These are phyloP conservation scores for Calypte anna DNA, from an alignment of 2,113 vertebrate species.

Conservation along the genomic window DNA sequence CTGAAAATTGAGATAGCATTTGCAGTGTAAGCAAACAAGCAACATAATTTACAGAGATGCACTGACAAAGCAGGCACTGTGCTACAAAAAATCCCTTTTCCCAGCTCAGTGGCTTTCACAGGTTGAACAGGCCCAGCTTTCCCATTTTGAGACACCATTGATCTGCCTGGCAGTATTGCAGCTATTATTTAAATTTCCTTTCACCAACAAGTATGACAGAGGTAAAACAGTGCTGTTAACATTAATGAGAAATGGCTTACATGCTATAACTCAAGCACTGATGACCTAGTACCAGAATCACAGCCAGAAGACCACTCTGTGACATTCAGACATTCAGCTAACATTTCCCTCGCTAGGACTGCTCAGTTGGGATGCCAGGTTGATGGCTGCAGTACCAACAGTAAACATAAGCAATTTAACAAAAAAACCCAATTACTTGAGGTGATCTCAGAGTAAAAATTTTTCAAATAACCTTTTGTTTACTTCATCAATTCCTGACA, in stretches of 20 bases:
- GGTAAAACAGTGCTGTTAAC: neutral
- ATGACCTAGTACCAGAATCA: neutral
- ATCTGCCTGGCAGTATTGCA: neutral
- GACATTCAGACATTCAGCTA: neutral
- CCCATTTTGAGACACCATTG: neutral
- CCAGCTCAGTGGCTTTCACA: neutral
- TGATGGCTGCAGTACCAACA: neutral
- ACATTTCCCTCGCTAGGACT: neutral
- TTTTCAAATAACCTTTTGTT: neutral
- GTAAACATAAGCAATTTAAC: neutral
- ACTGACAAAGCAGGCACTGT: neutral
- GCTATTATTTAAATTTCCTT: neutral
- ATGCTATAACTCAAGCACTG: neutral
- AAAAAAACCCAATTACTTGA: neutral
- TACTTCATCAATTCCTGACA: neutral
- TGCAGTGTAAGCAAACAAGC: neutral
- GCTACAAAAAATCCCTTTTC: neutral
- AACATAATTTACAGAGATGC: neutral
- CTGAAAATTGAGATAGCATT: constrained; percentile 67
- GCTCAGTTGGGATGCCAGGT: neutral
- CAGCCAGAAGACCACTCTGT: neutral
- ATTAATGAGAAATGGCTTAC: neutral
- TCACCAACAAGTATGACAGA: neutral
- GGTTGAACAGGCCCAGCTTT: neutral
- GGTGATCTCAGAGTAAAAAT: neutral